These are phyloP conservation scores for Frieseomelitta varia DNA, from an alignment of 1,140 invertebrate genomes.

Conservation along the genomic window DNA sequence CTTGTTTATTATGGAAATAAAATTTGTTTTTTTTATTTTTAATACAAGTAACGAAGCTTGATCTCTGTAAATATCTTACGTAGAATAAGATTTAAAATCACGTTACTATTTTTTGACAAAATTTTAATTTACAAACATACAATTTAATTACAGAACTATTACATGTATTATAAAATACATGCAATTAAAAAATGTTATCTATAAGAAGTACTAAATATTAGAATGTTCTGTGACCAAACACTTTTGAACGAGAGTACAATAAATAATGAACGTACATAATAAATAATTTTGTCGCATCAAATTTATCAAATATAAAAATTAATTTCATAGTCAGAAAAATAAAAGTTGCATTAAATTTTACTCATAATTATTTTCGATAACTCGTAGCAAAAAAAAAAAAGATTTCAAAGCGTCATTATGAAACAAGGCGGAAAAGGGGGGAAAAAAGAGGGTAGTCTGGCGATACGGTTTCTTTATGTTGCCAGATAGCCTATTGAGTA, in stretches of 20 bases:
- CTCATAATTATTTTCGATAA: not conserved
- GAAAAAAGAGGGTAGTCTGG: not conserved
- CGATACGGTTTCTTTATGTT: slow-evolving; percentile 18
- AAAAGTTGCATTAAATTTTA: not conserved
- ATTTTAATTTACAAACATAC: not conserved
- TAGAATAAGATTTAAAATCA: too few species aligned
- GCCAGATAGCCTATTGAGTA: slow-evolving; percentile 33
- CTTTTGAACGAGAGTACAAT: too few species aligned
- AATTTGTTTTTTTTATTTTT: not conserved
- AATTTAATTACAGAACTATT: too few species aligned
- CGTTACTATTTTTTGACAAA: not conserved
- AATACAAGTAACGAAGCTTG: not conserved
- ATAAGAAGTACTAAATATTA: too few species aligned
- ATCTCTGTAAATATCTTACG: not conserved
- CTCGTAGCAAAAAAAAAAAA: not conserved
- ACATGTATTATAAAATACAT: too few species aligned
- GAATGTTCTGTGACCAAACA: too few species aligned
- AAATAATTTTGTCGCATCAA: too few species aligned
- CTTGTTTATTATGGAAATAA: not conserved
- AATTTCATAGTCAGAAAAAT: not conserved
- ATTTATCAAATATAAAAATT: not conserved
- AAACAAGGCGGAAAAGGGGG: not conserved
- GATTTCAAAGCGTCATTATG: not conserved
- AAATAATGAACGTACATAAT: too few species aligned
- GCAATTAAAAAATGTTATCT: too few species aligned